Conservation (phyloP, 2,888 invertebrate species). For the Drosophila parthenogenetica region DNA sequence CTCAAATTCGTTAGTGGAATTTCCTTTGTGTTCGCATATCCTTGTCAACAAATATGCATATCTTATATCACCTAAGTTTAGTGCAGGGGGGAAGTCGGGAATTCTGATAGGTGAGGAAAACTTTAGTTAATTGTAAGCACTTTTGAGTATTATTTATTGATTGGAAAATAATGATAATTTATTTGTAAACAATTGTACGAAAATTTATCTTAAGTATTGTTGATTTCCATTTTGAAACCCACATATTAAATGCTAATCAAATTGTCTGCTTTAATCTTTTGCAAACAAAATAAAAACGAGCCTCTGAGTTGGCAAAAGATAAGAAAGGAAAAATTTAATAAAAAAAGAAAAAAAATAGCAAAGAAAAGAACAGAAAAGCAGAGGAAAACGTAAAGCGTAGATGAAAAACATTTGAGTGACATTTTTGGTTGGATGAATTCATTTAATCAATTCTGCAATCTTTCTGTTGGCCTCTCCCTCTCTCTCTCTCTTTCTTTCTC, state of each 20-base stretch:
- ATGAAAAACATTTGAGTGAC: conserved; percentile 13
- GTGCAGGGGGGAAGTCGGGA: neutral
- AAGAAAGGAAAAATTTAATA: neutral
- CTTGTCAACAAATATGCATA: conserved; percentile 4
- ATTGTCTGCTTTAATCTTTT: conserved; percentile 16
- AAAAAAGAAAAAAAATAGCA: neutral
- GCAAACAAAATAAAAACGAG: conserved; percentile 1
- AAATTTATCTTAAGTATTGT: neutral
- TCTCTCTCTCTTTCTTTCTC: neutral
- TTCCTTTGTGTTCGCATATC: conserved; percentile 2
- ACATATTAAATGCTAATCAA: conserved; percentile 11
- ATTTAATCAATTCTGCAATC: conserved; percentile 21
- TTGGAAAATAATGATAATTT: no score
- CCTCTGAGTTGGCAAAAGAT: neutral
- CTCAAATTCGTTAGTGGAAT: conserved; percentile 2
- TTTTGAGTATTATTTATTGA: neutral
- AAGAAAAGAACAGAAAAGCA: neutral
- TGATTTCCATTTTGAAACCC: neutral
- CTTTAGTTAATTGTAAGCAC: neutral
- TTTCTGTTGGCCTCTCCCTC: neutral
- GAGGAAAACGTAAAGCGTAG: neutral
- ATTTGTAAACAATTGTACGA: neutral
- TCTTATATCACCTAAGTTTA: conserved; percentile 3
- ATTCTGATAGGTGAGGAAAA: neutral
- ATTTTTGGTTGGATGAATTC: conserved; percentile 21